Evolutionary conservation across 2,888 invertebrate species (phyloP), one percentile per base, ranked within the genome.

Genomic region (Theodoxus fluviatilis): DNA sequence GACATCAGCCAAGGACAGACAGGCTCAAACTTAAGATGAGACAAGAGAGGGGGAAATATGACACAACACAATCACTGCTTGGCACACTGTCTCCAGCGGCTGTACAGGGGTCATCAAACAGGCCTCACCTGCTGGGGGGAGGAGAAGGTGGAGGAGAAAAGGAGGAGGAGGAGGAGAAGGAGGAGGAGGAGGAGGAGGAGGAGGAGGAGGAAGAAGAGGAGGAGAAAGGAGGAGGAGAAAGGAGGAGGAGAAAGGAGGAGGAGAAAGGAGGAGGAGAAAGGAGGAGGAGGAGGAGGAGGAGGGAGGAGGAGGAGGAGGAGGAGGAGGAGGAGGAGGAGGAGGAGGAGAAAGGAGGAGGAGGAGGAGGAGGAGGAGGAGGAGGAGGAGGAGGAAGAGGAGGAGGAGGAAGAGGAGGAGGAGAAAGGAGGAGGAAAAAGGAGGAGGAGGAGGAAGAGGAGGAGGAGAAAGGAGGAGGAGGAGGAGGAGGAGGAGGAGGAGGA

Each of bases 241-340:
- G 22, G 55, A n/a, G 22, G 55, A n/a, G 22, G 55, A n/a, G 22
- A 25, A n/a, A 55, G 22, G 22, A 55, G 55, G 22, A 55, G 55
- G 22, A 55, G 55, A 55, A n/a, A 25, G 22, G 22, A 25, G 22
- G 22, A 25, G 22, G 22, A 25, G 22, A n/a, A 25, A 55, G 22
- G 55, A 55, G 22, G 55, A 55, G 22, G 55, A 55, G 22, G 55
- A 55, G 22, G 55, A 55, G 22, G 55, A 55, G 22, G 55, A 55
- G 22, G 55, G 22, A n/a, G 55, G 22, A n/a, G 55, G 22, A n/a
- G 55, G 22, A n/a, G 55, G 22, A n/a, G 55, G 22, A 25, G 22
- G 22, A 25, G 22, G 22, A 25, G 22, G 22, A 25, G 22, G 22
- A 25, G 22, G 22, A 25, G 22, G 22, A 25, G 22, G 22, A 25